These are phyloP conservation scores for Mus minutoides DNA, from an alignment of 2,797 vertebrate species.

Conservation along the genomic window DNA sequence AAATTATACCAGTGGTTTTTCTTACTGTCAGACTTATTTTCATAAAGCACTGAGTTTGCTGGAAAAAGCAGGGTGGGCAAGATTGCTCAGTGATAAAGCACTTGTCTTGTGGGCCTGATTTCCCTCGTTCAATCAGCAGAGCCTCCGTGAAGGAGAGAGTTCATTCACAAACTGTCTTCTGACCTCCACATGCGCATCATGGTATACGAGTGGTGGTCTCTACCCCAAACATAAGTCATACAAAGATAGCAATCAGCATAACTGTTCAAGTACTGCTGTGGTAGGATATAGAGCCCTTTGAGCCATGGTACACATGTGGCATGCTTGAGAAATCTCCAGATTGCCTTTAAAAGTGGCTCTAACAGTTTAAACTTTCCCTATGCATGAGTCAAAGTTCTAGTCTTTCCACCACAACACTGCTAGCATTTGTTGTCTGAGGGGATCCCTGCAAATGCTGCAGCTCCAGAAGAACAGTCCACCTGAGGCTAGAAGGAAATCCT, in stretches of 20 bases:
- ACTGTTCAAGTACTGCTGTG: not conserved
- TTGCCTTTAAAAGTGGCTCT: not conserved
- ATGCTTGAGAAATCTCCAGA: not conserved
- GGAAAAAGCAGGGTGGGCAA: not conserved
- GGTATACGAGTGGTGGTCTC: not conserved
- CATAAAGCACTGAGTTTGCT: not conserved
- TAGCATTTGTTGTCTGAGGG: not conserved
- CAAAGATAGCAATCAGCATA: not conserved
- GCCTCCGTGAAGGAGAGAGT: not conserved
- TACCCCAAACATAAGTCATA: not conserved
- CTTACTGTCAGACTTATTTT: conserved; percentile 37
- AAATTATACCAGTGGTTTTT: conserved; percentile 14
- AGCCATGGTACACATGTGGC: not conserved
- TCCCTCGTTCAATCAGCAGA: not conserved
- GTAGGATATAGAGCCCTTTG: not conserved
- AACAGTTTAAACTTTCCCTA: not conserved
- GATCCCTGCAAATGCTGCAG: not conserved
- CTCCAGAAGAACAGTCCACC: not conserved
- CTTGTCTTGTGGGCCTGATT: not conserved
- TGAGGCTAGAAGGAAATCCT: not conserved
- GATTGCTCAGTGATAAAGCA: not conserved
- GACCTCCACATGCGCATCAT: not conserved
- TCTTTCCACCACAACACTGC: not conserved
- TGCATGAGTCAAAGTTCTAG: not conserved
- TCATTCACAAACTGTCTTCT: not conserved